Percentiles rank a stretch among this genome's conserved stretches.
Conservation (phyloP, 2,113 vertebrate species). For the Protobothrops flavoviridis region DNA sequence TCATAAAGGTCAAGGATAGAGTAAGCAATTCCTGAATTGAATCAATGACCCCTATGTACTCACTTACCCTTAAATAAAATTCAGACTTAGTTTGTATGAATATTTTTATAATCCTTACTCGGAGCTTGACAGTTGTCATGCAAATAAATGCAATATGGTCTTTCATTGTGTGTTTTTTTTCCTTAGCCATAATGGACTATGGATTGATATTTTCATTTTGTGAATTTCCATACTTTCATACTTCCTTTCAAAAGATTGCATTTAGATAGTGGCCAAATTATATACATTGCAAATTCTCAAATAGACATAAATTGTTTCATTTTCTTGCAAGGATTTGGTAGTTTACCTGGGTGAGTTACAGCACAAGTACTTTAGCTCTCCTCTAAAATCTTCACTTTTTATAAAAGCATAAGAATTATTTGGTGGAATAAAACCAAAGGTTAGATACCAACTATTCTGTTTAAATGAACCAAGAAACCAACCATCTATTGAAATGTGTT, state of each 20-base stretch:
- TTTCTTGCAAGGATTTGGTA: background rate
- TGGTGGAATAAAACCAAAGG: background rate
- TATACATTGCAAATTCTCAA: background rate
- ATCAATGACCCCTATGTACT: background rate
- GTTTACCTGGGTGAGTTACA: background rate
- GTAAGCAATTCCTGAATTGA: background rate
- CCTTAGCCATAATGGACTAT: background rate
- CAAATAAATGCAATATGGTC: background rate
- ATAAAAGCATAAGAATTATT: background rate
- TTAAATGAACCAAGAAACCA: background rate
- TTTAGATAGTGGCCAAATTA: background rate
- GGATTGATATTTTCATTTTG: background rate
- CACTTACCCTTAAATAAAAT: background rate
- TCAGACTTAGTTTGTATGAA: background rate
- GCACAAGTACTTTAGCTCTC: background rate
- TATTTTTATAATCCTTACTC: background rate
- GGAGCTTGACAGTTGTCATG: background rate
- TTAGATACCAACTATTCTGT: background rate
- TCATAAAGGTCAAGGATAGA: background rate
- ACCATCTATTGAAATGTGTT: slow-evolving; percentile 26
- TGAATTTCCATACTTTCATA: background rate
- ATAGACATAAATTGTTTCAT: background rate
- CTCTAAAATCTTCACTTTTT: background rate
- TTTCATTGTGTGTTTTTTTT: no score
- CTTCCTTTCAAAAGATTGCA: background rate